Evolutionary conservation across 2,113 vertebrate genomes (phyloP), one percentile per base, ranked within the genome.

Genomic region (Thymallus thymallus): DNA sequence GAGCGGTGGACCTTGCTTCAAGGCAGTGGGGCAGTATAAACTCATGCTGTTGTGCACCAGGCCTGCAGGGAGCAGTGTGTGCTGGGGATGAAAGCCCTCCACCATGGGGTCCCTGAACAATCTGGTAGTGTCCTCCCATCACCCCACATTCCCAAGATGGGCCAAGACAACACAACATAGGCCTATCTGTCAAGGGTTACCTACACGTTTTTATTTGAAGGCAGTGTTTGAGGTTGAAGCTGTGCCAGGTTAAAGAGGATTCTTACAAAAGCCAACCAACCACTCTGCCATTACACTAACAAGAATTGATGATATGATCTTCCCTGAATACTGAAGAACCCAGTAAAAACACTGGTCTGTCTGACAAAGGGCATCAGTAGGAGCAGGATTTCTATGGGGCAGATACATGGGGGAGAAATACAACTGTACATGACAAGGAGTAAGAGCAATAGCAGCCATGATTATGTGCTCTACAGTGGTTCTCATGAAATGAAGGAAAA

Each of bases 311-410:
- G 72, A 86, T 76, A 85, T 13, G 45, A 66, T 75, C 74, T 58
- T 91, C 82, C 88, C 88, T 89, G 91, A 89, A 91, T 85, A 84
- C 85, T 87, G 83, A 84, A 80, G 77, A 83, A 60, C 78, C 76
- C 72, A 77, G 74, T 74, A 81, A 68, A 78, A 84, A 77, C 74
- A 78, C 69, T 78, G 65, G 71, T 80, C 66, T 4, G 14, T 76
- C 78, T 84, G 80, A 82, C 51, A 82, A 79, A 71, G 79, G 77
- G 82, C 77, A 73, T 80, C 64, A 77, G 84, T 74, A 80, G 83
- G 68, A 75, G 82, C 46, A 79, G 75, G 71, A 69, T 69, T 46
- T 23, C 14, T 30, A 55, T 32, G 12, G 35, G 51, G 18, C 64
- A 74, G 82, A 66, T 18, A 6, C 35, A 23, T 30, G 46, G 3